Evolutionary conservation across 1,140 invertebrate genomes (phyloP).

Genomic region (Daktulosphaira vitifoliae): DNA sequence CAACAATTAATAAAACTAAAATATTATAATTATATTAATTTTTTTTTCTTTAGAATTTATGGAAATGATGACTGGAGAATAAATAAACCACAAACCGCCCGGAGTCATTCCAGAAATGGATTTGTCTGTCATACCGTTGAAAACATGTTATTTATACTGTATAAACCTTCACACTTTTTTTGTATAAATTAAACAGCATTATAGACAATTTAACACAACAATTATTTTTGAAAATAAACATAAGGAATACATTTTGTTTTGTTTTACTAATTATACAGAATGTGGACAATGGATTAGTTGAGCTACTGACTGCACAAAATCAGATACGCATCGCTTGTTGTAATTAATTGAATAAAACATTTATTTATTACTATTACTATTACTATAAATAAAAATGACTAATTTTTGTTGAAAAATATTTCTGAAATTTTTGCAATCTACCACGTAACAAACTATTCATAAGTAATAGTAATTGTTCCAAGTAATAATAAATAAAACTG

Average conservation of each 20-base stretch:
- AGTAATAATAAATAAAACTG: no score
- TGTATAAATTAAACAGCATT: conserved; percentile 5
- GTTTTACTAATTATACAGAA: not conserved
- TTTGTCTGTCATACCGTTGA: not conserved
- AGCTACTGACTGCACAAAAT: conserved; percentile 11
- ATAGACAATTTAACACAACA: conserved; percentile 9
- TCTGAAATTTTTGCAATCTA: no score
- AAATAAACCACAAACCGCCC: conserved; percentile 40
- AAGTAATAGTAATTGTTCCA: no score
- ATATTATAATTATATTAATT: no score
- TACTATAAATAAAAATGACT: conserved; percentile 28
- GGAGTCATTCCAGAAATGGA: conserved; percentile 18
- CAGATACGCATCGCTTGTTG: conserved; percentile 2
- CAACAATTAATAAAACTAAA: no score
- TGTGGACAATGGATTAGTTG: conserved; percentile 10
- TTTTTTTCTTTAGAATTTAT: conserved; percentile 76
- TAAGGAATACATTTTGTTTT: conserved; percentile 6
- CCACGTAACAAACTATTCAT: no score
- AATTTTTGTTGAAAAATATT: no score
- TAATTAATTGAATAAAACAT: conserved; percentile 20
- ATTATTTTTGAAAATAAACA: conserved; percentile 11
- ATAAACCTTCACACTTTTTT: conserved; percentile 12
- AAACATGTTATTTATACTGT: conserved; percentile 29
- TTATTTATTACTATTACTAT: no score
- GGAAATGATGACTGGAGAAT: conserved; percentile 94